A percentile compares a stretch with the other conserved stretches of the same genome.
Evolutionary conservation across 2,888 invertebrate genomes (phyloP).

Genomic region (Dilophus febrilis): DNA sequence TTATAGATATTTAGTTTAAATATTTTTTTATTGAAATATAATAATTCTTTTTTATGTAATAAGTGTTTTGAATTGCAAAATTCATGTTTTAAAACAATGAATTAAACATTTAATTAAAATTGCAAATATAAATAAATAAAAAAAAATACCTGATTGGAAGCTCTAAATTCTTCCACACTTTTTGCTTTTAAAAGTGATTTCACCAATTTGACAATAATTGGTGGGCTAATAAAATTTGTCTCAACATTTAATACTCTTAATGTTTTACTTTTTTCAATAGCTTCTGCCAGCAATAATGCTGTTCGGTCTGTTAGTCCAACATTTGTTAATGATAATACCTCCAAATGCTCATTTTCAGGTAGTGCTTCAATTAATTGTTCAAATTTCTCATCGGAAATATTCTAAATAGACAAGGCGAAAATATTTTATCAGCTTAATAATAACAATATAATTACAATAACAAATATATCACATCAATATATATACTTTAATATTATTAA

Average conservation of each 20-base stretch:
- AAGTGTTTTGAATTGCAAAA: too few species aligned
- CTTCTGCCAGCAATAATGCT: constrained; percentile 65
- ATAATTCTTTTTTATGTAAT: too few species aligned
- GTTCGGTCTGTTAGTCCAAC: constrained; percentile 83
- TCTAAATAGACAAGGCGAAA: constrained; percentile 40
- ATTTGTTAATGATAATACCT: constrained; percentile 83
- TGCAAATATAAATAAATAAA: too few species aligned
- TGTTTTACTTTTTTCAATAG: constrained; percentile 61
- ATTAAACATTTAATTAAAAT: too few species aligned
- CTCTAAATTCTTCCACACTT: constrained; percentile 85
- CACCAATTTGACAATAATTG: constrained; percentile 69
- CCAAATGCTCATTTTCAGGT: constrained; percentile 77
- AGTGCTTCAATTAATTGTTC: constrained; percentile 75
- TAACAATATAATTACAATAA: background rate
- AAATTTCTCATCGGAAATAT: constrained; percentile 91
- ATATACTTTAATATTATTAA: constrained; percentile 95
- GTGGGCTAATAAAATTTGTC: constrained; percentile 92
- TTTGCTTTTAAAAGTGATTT: constrained; percentile 73
- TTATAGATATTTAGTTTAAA: too few species aligned
- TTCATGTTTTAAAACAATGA: too few species aligned
- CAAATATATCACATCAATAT: background rate
- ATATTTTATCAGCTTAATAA: too few species aligned
- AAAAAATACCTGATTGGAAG: constrained; percentile 78
- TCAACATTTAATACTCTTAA: constrained; percentile 80
- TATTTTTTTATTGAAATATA: too few species aligned